A percentile compares a stretch with the other conserved stretches of the same genome.
These are phyloP conservation scores for Drosophila quinaria DNA, from an alignment of 2,888 invertebrate species.

Conservation along the genomic window DNA sequence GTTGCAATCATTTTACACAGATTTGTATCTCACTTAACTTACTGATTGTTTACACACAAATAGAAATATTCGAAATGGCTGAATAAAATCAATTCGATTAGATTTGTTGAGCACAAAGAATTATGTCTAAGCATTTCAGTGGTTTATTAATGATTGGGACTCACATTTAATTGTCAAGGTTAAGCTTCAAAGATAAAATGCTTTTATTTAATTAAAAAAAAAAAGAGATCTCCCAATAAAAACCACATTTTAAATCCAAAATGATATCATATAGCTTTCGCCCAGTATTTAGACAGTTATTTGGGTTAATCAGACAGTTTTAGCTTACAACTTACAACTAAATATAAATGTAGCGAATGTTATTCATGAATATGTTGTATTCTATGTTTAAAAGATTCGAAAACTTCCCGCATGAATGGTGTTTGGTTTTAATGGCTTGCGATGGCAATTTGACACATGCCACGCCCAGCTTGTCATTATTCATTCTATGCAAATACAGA, in stretches of 20 bases:
- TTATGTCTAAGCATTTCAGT: neutral
- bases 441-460: slow-evolving; percentile 64
- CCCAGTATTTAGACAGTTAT: slow-evolving; percentile 9
- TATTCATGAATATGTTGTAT: slow-evolving; percentile 7
- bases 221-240: neutral
- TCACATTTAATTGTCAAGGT: neutral
- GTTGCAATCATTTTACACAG: neutral
- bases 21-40: slow-evolving; percentile 6
- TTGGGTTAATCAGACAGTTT: slow-evolving; percentile 5
- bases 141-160: neutral
- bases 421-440: slow-evolving; percentile 33
- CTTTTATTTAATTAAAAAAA: neutral
- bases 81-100: too few species aligned
- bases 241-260: neutral
- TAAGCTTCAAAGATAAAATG: neutral
- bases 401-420: slow-evolving; percentile 45
- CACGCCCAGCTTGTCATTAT: slow-evolving; percentile 76
- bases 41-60: slow-evolving; percentile 1
- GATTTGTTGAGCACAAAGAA: neutral
- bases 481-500: slow-evolving; percentile 52
- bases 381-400: neutral
- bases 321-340: slow-evolving; percentile 1
- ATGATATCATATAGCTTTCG: slow-evolving; percentile 5
- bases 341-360: neutral
- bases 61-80: too few species aligned